phyloP scores from a whole-genome alignment of 2,797 vertebrate species.

The Sebastes trivittatus region DNA sequence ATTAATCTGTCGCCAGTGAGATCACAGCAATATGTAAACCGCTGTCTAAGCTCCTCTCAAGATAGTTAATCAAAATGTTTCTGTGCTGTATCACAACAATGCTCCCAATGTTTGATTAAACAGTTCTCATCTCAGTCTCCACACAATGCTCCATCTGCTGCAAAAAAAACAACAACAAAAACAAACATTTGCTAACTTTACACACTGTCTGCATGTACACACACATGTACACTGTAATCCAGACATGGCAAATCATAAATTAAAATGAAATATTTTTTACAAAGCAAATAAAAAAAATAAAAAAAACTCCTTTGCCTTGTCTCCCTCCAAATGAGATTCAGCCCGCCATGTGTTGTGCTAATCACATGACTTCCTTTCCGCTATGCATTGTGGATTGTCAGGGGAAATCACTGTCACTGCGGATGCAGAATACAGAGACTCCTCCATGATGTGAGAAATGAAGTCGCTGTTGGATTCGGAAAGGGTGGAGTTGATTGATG shows the following conservation, averaged over 20 bases:
- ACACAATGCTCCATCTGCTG: not conserved
- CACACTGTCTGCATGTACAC: not conserved
- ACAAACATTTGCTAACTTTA: not conserved
- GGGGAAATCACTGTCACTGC: conserved; percentile 58
- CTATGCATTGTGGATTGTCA: conserved; percentile 21
- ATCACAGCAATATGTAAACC: not conserved
- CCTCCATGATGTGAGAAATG: conserved; percentile 24
- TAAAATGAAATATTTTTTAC: not conserved
- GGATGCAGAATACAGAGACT: conserved; percentile 29
- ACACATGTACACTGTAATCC: not conserved
- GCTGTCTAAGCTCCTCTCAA: not conserved
- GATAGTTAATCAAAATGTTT: not conserved
- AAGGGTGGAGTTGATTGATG: conserved; percentile 39
- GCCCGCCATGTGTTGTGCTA: conserved; percentile 14
- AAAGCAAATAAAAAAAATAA: not conserved
- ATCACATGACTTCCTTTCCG: conserved; percentile 36
- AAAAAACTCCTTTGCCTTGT: not conserved
- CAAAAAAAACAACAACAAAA: not conserved
- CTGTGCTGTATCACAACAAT: not conserved
- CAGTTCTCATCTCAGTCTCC: not conserved
- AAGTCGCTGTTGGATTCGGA: conserved; percentile 34
- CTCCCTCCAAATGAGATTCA: conserved; percentile 1
- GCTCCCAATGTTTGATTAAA: not conserved
- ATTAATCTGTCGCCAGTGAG: not conserved
- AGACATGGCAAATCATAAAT: not conserved